Conservation (phyloP, 2,113 vertebrate genomes). For the Toxostoma redivivum region DNA sequence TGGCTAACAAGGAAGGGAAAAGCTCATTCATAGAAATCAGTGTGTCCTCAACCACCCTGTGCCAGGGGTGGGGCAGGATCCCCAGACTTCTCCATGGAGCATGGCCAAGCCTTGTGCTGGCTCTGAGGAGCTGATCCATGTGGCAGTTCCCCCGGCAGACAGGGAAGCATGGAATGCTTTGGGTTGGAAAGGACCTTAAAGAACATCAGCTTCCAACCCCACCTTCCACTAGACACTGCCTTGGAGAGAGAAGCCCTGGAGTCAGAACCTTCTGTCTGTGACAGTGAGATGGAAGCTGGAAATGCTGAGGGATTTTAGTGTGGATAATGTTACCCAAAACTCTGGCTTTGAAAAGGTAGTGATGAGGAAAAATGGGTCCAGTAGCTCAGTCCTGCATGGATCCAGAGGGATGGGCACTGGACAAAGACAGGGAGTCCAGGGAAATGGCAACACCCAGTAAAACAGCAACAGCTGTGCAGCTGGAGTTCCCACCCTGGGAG, state of each 20-base stretch:
- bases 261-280: neutral
- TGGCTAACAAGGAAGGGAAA: neutral
- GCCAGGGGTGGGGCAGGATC: neutral
- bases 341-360: neutral
- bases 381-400: neutral
- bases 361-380: neutral
- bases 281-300: neutral
- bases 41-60: neutral
- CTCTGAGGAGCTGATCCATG: neutral
- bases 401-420: neutral
- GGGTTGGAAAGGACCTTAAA: neutral
- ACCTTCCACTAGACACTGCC: neutral
- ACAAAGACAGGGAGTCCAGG: neutral
- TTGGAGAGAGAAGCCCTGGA: neutral
- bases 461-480: neutral
- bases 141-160: neutral
- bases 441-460: neutral
- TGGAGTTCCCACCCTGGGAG: neutral
- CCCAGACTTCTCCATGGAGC: rapidly evolving
- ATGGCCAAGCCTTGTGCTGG: neutral
- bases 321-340: neutral
- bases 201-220: neutral
- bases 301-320: neutral
- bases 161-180: neutral
- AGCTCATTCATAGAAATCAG: neutral